Evolutionary conservation across 2,888 invertebrate genomes (phyloP), one percentile per base, ranked within the genome.

Genomic region (Cheiracanthium punctorium): DNA sequence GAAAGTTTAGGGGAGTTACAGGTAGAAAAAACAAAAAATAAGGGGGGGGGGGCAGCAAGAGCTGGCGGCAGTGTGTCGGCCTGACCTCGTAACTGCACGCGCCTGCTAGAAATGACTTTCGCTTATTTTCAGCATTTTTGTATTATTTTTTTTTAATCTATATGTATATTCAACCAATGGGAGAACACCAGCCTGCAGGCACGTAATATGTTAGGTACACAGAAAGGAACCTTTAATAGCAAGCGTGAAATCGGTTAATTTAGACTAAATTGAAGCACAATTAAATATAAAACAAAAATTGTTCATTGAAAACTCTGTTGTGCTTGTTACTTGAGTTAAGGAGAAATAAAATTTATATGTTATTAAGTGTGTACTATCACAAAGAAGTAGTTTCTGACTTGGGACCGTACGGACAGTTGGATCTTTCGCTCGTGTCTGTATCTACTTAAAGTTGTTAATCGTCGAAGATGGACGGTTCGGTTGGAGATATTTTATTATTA

Each of bases 41-140:
- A 17, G 20, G 32, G 29, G 30, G 30, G 72, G 64, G 77, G 72
- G 37, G 72, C 37, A 65, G 69, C 58, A 82, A 32, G 37, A 52
- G 72, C 72, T 84, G 82, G 77, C 82, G 77, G 82, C 82, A 67
- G 41, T 64, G 32, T 48, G 64, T 70, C 76, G 71, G 67, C 77
- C 77, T 77, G 82, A 76, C 82, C 82, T 76, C 76, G 77, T 77
- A 77, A 69, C 65, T 72, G 77, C 82, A 84, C 77, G 82, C 77
- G 82, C 72, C 82, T 77, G 72, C 77, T 64, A 82, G 82, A 73
- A 84, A 77, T 77, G 77, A 84, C 82, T 84, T 84, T 84, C 82
- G 65, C 82, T 84, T 84, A 71, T 82, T 82, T 82, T 70, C 43
- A 52, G 37, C 52, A 74, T 81, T 81, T 81, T 80, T 81, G 30